Conservation (phyloP, 2,113 vertebrate genomes). For the Chamaea fasciata region DNA sequence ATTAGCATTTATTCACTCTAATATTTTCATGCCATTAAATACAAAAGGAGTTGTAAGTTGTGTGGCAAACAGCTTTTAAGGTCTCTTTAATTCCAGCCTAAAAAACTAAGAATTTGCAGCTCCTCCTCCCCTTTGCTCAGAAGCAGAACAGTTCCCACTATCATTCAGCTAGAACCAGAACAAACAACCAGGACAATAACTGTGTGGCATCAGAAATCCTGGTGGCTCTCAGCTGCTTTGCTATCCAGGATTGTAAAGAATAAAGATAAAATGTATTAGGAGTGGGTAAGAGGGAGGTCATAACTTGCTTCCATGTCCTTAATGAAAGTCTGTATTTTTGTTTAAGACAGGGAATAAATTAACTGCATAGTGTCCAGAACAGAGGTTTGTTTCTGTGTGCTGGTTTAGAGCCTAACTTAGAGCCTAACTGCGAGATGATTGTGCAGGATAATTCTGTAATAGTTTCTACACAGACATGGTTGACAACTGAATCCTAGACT, state of each 20-base stretch:
- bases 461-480: background rate
- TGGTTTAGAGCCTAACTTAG: background rate
- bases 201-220: background rate
- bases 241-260: slow-evolving; percentile 17
- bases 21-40: slow-evolving; percentile 19
- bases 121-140: slow-evolving; percentile 21
- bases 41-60: background rate
- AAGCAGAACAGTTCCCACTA: background rate
- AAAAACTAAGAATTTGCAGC: background rate
- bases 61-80: background rate
- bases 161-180: slow-evolving; percentile 42
- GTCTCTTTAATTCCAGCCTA: background rate
- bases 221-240: background rate
- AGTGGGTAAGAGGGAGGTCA: background rate
- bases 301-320: slow-evolving; percentile 15
- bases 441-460: background rate
- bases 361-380: background rate
- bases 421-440: background rate
- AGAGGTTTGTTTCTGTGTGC: background rate
- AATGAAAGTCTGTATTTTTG: slow-evolving; percentile 15
- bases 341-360: background rate
- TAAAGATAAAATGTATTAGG: slow-evolving; percentile 44
- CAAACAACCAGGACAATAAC: slow-evolving; percentile 22
- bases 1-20: slow-evolving; percentile 11
- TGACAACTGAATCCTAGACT: background rate